These are phyloP conservation scores for Parauchenoglanis punctatus DNA, from an alignment of 2,797 vertebrate genomes.

Conservation along the genomic window DNA sequence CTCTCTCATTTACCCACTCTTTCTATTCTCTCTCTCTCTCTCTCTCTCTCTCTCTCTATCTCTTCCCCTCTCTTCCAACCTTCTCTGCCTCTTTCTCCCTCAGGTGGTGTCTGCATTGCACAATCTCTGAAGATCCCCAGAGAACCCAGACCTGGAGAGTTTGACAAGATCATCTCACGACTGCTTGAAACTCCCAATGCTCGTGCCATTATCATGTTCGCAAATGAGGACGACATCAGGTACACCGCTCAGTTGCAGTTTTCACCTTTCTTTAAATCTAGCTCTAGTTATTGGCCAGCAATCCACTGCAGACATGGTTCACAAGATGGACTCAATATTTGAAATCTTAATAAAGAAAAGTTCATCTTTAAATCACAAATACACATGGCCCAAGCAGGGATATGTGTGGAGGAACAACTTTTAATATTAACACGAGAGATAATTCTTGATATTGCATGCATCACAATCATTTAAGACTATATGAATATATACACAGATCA, in stretches of 20 bases:
- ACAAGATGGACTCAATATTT: neutral
- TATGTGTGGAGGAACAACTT: neutral
- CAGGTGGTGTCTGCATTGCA: constrained; percentile 95
- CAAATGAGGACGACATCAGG: constrained; percentile 97
- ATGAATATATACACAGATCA: too few relatives aligned
- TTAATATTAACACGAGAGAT: neutral
- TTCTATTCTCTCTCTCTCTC: constrained; percentile 9
- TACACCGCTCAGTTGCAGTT: constrained; percentile 57
- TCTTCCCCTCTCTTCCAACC: constrained; percentile 8
- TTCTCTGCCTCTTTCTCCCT: constrained; percentile 47
- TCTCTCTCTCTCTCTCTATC: constrained; percentile 12
- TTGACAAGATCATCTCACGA: constrained; percentile 90
- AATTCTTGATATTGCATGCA: neutral
- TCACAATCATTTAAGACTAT: neutral
- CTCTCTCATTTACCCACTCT: constrained; percentile 15
- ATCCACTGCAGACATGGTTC: neutral
- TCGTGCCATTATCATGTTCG: constrained; percentile 92
- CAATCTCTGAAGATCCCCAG: constrained; percentile 94
- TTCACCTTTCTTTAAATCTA: neutral
- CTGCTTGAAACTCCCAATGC: constrained; percentile 93
- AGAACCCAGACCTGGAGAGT: constrained; percentile 90
- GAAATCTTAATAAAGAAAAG: neutral
- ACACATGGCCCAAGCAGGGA: neutral
- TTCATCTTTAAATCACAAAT: neutral
- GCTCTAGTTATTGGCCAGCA: neutral